These are phyloP conservation scores for Frankliniella intonsa DNA, from an alignment of 2,888 invertebrate species.

Conservation along the genomic window DNA sequence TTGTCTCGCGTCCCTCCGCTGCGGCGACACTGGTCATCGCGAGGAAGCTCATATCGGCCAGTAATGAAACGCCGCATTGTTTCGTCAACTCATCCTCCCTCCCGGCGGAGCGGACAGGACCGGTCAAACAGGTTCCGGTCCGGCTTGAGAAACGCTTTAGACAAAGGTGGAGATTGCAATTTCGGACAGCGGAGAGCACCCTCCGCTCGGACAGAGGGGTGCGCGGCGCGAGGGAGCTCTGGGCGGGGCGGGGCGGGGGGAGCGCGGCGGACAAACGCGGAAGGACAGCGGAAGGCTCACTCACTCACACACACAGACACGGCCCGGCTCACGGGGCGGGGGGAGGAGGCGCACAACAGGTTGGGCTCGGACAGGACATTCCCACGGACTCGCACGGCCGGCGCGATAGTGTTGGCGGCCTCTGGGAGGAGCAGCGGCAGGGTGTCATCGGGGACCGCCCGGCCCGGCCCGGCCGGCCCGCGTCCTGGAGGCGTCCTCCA, in stretches of 20 bases:
- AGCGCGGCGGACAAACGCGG: background rate
- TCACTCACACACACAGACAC: background rate
- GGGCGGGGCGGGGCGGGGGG: background rate
- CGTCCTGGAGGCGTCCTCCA: background rate
- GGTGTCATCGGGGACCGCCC: background rate
- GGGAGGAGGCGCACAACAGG: background rate
- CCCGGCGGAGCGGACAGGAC: background rate
- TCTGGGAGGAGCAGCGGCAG: background rate
- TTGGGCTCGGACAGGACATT: constrained; percentile 14
- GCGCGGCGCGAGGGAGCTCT: background rate
- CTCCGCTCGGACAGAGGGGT: constrained; percentile 15
- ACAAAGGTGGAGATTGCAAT: constrained; percentile 20
- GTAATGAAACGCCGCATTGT: background rate
- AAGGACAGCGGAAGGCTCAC: background rate
- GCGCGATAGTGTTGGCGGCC: background rate
- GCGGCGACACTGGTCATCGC: constrained; percentile 13
- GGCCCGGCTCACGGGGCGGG: background rate
- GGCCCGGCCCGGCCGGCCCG: background rate
- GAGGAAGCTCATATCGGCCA: background rate
- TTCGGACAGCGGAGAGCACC: constrained; percentile 23
- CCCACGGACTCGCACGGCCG: background rate
- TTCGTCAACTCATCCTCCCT: constrained; percentile 18
- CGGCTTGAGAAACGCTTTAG: constrained; percentile 20
- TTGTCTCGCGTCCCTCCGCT: background rate
- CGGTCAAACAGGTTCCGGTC: constrained; percentile 9